Evolutionary conservation across 2,113 vertebrate genomes (phyloP), one percentile per base, ranked within the genome.

Genomic region (Rhynchomys soricoides): DNA sequence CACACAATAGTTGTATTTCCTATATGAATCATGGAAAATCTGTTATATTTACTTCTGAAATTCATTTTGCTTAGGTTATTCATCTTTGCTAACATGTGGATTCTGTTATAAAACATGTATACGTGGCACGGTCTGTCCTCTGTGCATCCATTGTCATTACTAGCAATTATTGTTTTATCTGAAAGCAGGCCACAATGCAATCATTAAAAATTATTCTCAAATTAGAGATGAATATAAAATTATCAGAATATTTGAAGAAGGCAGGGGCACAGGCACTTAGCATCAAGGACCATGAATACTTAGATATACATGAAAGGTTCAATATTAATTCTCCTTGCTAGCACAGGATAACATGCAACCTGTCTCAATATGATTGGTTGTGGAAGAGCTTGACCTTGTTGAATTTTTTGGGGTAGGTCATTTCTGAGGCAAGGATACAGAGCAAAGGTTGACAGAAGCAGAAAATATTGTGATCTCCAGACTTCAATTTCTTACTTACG

Each of bases 141-240:
- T 77, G n/a, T 48, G 75, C 37, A 79, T 22, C 4, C 93, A 43
- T 57, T 59, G 40, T 83, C 45, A 37, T 13, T 94, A 29, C 93
- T 43, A 82, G 34, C n/a, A 78, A 87, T 96, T 90, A 89, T 37
- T 77, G 55, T 48, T 93, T 93, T 79, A 93, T 74, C 22, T 86
- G 68, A 89, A 92, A 92, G 90, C 37, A 70, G 9, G 52, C 59
- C 52, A 73, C 4, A 48, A 86, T 73, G 37, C 19, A 71, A 66
- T 21, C 31, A 43, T 74, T 79, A 77, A 50, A 70, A 87, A 45
- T 87, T 74, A 62, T 68, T 89, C 64, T 94, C 16, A 89, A 86
- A 70, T n/a, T 40, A 64, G 66, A 82, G 73, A 70, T 50, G 13
- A 31, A 50, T 74, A n/a, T 86, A 57, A 81, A 55, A 17, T 86